A percentile compares a stretch with the other conserved stretches of the same genome.
Conservation (phyloP, 2,113 vertebrate genomes). For the Strix aluco region DNA sequence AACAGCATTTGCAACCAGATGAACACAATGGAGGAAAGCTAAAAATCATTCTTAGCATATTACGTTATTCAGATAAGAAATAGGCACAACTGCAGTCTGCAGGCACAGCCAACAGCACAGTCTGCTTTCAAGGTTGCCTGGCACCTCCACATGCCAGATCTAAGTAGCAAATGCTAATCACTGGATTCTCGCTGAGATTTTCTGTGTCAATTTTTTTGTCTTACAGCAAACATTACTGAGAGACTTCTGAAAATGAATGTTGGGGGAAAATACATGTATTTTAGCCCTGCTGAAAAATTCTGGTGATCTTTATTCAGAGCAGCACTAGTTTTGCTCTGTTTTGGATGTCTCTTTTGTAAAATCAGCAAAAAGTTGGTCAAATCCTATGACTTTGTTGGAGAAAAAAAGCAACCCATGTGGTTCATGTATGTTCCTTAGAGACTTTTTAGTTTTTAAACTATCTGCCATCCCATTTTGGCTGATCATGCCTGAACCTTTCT, state of each 20-base stretch:
- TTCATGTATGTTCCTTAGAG: neutral
- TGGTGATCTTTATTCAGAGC: neutral
- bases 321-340: neutral
- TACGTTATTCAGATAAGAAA: neutral
- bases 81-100: neutral
- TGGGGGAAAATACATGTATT: neutral
- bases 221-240: neutral
- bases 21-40: neutral
- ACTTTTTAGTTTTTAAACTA: neutral
- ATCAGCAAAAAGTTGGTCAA: neutral
- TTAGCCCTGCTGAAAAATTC: neutral
- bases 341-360: neutral
- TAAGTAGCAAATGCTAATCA: neutral
- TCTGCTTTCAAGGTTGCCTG: constrained; percentile 18
- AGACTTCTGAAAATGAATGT: neutral
- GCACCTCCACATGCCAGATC: neutral
- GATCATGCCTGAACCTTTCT: neutral
- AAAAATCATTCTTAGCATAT: neutral
- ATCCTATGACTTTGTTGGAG: neutral
- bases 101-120: neutral
- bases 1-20: neutral
- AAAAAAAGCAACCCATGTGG: fast-evolving
- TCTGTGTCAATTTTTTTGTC: neutral
- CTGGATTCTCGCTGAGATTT: neutral
- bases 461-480: neutral